phyloP scores from a whole-genome alignment of 2,888 invertebrate species.

The Colletes collaris region DNA sequence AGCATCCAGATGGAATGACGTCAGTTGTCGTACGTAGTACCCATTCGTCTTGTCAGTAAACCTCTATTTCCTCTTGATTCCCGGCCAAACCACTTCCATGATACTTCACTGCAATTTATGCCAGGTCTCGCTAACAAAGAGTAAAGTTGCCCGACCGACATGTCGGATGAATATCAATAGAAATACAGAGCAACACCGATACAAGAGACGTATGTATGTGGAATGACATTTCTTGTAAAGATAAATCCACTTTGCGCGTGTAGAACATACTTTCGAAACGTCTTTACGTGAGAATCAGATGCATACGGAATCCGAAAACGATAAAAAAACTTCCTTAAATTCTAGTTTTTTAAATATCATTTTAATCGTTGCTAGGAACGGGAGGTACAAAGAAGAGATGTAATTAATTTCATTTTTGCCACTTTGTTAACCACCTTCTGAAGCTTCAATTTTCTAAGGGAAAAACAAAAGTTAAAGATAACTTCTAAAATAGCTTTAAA shows the following conservation, averaged over 20 bases:
- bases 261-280: not conserved
- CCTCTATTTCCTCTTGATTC: constrained; percentile 57
- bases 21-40: constrained; percentile 50
- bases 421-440: too few relatives aligned
- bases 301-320: too few relatives aligned
- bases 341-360: too few relatives aligned
- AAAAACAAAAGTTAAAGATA: too few relatives aligned
- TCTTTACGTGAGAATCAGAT: not conserved
- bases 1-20: constrained; percentile 45
- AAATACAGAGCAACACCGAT: not conserved
- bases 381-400: too few relatives aligned
- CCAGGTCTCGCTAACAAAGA: constrained; percentile 10
- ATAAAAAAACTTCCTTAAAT: too few relatives aligned
- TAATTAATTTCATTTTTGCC: too few relatives aligned
- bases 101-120: constrained; percentile 39
- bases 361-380: too few relatives aligned
- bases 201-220: not conserved
- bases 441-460: too few relatives aligned
- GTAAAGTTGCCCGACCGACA: constrained; percentile 8
- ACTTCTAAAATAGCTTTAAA: too few relatives aligned
- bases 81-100: constrained; percentile 21
- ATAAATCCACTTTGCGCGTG: not conserved
- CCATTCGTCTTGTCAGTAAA: constrained; percentile 60
- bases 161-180: constrained; percentile 13
- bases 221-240: not conserved